Conservation (phyloP, 2,113 vertebrate species). For the Steatornis caripensis region DNA sequence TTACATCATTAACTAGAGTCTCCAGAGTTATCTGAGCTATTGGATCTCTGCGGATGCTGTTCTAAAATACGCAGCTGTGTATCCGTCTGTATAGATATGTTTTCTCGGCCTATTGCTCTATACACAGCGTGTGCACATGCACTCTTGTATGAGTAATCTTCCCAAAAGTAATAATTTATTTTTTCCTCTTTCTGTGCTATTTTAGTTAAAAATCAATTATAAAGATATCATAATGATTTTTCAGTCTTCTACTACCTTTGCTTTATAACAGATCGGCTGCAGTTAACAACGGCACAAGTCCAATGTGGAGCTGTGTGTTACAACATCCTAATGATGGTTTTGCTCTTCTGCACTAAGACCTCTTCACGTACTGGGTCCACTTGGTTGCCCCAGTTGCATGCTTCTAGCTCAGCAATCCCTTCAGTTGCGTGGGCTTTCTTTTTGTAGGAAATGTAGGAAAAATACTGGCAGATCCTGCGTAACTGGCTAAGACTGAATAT, state of each 20-base stretch:
- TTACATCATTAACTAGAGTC: background rate
- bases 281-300: background rate
- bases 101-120: background rate
- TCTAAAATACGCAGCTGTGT: background rate
- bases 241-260: background rate
- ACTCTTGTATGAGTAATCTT: background rate
- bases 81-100: background rate
- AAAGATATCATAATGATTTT: background rate
- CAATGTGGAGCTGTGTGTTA: background rate
- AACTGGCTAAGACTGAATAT: background rate
- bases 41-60: background rate
- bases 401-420: background rate
- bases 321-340: background rate
- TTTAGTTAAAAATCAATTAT: background rate
- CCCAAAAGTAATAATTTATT: background rate
- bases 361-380: background rate
- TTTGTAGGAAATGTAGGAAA: background rate
- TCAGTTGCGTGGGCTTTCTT: background rate
- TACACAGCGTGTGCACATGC: too few species aligned
- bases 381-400: background rate
- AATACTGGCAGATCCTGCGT: background rate
- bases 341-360: background rate
- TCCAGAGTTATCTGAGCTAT: background rate
- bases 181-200: background rate
- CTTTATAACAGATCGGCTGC: background rate